Conservation (phyloP, 2,113 vertebrate species). For the Tenebrosternarchus preto region DNA sequence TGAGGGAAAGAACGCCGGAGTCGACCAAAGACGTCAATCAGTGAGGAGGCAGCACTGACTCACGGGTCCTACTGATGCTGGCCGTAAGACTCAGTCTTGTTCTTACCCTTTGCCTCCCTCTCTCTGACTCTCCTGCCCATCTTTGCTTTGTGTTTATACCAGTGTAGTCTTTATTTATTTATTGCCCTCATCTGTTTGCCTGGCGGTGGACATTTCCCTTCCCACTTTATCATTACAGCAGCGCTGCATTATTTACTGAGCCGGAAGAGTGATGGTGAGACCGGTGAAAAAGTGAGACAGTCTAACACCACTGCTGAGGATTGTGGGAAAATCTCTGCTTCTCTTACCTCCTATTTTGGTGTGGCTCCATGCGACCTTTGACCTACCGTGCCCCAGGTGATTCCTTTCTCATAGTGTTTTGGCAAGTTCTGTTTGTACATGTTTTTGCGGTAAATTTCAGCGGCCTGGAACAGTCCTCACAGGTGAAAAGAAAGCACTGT, state of each 20-base stretch:
- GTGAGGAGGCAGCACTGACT: constrained; percentile 73
- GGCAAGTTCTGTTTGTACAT: background rate
- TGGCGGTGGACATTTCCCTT: constrained; percentile 28
- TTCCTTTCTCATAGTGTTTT: constrained; percentile 22
- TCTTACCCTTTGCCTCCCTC: no score
- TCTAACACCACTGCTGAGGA: background rate
- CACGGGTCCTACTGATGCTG: constrained; percentile 53
- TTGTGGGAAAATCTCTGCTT: background rate
- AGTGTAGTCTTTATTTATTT: constrained; percentile 35
- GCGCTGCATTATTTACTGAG: constrained; percentile 38
- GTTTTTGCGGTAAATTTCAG: constrained; percentile 1
- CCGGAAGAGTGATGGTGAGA: background rate
- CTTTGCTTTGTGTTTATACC: constrained; percentile 55
- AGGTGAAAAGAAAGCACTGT: background rate
- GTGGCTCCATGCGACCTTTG: no score
- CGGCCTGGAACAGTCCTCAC: background rate
- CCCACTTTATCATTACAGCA: constrained; percentile 35
- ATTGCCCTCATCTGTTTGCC: constrained; percentile 36
- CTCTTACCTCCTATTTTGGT: background rate
- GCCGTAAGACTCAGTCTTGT: background rate
- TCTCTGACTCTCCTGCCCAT: background rate
- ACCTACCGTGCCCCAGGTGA: background rate
- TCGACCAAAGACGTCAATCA: constrained; percentile 78
- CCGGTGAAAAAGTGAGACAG: background rate
- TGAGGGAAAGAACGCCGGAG: background rate